phyloP scores from a whole-genome alignment of 2,113 vertebrate species.

The Labeo catla region DNA sequence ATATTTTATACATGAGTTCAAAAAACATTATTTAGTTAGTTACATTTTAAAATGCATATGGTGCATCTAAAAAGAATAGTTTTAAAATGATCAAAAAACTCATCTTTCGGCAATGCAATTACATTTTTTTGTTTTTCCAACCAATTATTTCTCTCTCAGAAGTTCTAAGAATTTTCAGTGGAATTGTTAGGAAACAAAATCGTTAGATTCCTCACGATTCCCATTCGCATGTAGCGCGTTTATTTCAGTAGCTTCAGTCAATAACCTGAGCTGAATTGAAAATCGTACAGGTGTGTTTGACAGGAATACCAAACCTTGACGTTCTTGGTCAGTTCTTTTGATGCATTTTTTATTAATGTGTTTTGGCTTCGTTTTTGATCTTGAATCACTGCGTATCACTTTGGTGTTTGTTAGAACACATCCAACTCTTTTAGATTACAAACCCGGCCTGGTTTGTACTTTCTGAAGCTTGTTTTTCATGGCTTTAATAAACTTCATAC shows the following conservation, averaged over 20 bases:
- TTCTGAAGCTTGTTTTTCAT: slow-evolving; percentile 1
- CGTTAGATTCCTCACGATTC: background rate
- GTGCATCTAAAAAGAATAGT: background rate
- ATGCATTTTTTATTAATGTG: background rate
- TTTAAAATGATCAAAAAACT: background rate
- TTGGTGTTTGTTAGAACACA: slow-evolving; percentile 3
- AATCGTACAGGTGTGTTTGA: background rate
- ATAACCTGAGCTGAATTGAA: background rate
- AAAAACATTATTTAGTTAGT: too few species aligned
- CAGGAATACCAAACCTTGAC: background rate
- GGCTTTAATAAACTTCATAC: background rate
- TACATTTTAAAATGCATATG: too few species aligned
- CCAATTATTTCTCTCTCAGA: background rate
- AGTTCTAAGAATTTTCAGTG: background rate
- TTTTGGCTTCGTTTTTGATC: background rate
- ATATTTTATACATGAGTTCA: too few species aligned
- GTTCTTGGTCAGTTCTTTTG: slow-evolving; percentile 8
- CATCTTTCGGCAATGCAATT: background rate
- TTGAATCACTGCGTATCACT: background rate
- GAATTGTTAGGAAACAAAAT: background rate
- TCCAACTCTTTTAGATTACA: background rate
- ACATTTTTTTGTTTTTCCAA: background rate
- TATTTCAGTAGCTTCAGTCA: background rate
- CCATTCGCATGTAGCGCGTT: background rate
- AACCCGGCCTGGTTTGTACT: background rate